phyloP scores from a whole-genome alignment of 2,113 vertebrate genomes.

The Dendropsophus ebraccatus region DNA sequence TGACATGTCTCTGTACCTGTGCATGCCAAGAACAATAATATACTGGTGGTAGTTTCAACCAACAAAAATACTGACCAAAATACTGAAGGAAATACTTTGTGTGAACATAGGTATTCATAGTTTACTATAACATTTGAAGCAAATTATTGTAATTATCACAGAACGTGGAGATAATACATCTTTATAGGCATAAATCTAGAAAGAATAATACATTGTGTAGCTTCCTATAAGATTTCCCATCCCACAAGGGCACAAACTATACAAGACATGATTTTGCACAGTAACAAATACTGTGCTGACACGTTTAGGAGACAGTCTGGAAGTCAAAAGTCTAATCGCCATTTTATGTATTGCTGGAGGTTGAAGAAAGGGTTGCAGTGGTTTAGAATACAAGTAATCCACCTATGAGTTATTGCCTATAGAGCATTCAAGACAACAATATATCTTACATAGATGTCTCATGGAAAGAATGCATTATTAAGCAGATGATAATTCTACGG shows the following conservation, averaged over 20 bases:
- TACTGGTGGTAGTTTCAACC: too few relatives aligned
- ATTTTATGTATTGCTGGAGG: neutral
- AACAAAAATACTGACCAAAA: too few relatives aligned
- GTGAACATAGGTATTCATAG: too few relatives aligned
- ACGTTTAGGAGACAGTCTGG: conserved; percentile 42
- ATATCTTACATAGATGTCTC: conserved; percentile 28
- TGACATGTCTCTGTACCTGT: too few relatives aligned
- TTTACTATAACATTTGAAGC: too few relatives aligned
- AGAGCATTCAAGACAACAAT: neutral
- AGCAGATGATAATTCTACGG: neutral
- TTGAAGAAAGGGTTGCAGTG: neutral
- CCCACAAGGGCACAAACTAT: neutral
- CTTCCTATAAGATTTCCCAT: neutral
- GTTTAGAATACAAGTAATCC: conserved; percentile 6
- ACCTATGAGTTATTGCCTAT: conserved; percentile 14
- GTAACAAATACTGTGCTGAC: conserved; percentile 25
- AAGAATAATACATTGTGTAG: neutral
- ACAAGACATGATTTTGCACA: neutral
- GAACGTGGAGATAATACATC: neutral
- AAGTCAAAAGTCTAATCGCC: neutral
- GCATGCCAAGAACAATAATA: too few relatives aligned
- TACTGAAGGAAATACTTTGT: too few relatives aligned
- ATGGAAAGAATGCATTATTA: conserved; percentile 36
- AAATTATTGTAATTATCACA: neutral
- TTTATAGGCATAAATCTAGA: neutral